phyloP scores from a whole-genome alignment of 2,888 invertebrate species.

The Agrochola circellaris region DNA sequence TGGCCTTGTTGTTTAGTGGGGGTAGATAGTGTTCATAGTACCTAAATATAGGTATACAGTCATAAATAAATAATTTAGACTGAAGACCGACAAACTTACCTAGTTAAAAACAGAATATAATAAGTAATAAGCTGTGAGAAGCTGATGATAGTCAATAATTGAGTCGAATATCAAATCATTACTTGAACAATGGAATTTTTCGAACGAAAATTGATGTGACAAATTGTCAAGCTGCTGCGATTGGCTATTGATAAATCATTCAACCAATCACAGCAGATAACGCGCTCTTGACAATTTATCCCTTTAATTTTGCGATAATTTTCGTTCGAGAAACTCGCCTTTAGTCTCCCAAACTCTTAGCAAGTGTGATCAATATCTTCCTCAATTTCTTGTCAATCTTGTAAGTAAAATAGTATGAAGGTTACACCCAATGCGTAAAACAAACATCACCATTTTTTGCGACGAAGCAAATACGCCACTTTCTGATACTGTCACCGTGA shows the following conservation, averaged over 20 bases:
- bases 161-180: background rate
- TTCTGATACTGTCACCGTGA: constrained; percentile 36
- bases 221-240: background rate
- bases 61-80: background rate
- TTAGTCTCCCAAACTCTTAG: background rate
- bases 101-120: background rate
- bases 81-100: background rate
- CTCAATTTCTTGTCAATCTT: background rate
- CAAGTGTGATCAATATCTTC: background rate
- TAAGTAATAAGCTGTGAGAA: background rate
- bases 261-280: background rate
- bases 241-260: background rate
- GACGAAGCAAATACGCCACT: background rate
- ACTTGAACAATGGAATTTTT: no score
- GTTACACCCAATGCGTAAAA: background rate
- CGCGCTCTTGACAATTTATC: background rate
- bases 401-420: background rate
- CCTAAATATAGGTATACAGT: no score
- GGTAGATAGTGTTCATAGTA: no score
- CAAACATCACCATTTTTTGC: background rate
- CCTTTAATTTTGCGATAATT: background rate
- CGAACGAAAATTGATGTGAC: no score
- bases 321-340: no score
- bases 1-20: background rate
- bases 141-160: no score